These are phyloP conservation scores for Campoletis raptor DNA, from an alignment of 2,888 invertebrate genomes.

Conservation along the genomic window DNA sequence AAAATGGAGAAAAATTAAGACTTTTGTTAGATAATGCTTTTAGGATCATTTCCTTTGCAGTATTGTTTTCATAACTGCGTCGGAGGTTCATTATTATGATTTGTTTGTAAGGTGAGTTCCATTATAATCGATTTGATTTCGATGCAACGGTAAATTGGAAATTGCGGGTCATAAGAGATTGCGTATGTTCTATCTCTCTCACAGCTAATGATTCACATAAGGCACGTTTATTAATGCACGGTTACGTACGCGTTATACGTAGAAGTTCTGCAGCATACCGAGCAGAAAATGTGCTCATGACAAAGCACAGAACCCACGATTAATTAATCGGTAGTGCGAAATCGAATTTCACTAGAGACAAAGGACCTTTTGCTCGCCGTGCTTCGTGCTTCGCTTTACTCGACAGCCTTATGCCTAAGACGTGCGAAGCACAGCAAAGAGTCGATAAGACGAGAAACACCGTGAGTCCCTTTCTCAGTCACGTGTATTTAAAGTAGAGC, in stretches of 20 bases:
- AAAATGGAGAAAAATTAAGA: neutral
- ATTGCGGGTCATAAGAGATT: neutral
- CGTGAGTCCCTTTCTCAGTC: constrained; percentile 1
- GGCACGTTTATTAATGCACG: constrained; percentile 9
- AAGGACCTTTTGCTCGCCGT: constrained; percentile 68
- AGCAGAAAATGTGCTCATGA: constrained; percentile 24
- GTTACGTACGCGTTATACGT: constrained; percentile 19
- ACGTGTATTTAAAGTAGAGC: neutral
- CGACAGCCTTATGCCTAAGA: constrained; percentile 72
- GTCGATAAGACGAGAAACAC: constrained; percentile 60
- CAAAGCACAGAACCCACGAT: constrained; percentile 67
- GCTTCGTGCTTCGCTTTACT: constrained; percentile 60
- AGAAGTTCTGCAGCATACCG: constrained; percentile 25
- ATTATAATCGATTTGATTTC: neutral
- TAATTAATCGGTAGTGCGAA: constrained; percentile 78
- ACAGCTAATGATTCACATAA: neutral
- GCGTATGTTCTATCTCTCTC: constrained; percentile 1
- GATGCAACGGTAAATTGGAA: constrained; percentile 10
- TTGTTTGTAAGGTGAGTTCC: neutral
- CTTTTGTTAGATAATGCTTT: constrained; percentile 1
- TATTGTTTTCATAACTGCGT: neutral
- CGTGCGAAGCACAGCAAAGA: constrained; percentile 74
- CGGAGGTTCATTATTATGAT: neutral
- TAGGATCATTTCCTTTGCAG: neutral
- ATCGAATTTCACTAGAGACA: constrained; percentile 79